These are phyloP conservation scores for Eupithecia insigniata DNA, from an alignment of 2,888 invertebrate species.

Conservation along the genomic window DNA sequence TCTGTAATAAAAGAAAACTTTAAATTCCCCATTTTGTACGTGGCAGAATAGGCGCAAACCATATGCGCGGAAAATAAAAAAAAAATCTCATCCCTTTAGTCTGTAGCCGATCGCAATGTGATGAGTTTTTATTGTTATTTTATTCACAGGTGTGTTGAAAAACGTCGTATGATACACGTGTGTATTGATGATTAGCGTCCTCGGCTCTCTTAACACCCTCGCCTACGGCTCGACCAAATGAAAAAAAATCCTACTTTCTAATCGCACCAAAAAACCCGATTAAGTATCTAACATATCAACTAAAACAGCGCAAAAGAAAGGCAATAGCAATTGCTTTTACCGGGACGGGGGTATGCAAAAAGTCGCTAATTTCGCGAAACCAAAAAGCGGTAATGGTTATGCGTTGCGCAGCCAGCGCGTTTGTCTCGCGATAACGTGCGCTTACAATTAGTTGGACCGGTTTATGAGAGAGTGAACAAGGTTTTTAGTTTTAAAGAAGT, in stretches of 20 bases:
- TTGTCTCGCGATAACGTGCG: conserved; percentile 84
- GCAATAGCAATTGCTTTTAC: conserved; percentile 60
- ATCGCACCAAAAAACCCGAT: conserved; percentile 27
- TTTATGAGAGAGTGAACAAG: conserved; percentile 51
- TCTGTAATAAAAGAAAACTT: too few relatives aligned
- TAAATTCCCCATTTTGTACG: too few relatives aligned
- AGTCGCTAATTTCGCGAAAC: conserved; percentile 83
- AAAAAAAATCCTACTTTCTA: not conserved
- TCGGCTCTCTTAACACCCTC: too few relatives aligned
- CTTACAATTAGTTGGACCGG: conserved; percentile 79
- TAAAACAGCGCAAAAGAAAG: conserved; percentile 45
- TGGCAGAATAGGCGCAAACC: too few relatives aligned
- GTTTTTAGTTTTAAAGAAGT: not conserved
- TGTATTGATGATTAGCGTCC: too few relatives aligned
- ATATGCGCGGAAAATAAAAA: too few relatives aligned
- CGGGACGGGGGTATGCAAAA: conserved; percentile 78
- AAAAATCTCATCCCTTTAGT: too few relatives aligned
- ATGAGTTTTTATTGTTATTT: too few relatives aligned
- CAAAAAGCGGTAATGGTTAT: conserved; percentile 84
- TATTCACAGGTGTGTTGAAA: too few relatives aligned
- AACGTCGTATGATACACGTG: too few relatives aligned
- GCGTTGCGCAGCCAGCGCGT: conserved; percentile 80
- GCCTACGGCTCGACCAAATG: too few relatives aligned
- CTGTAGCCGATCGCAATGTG: too few relatives aligned
- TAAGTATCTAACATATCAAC: conserved; percentile 35